A percentile compares a stretch with the other conserved stretches of the same genome.
Evolutionary conservation across 1,140 invertebrate species (phyloP).

Genomic region (Caenorhabditis remanei): DNA sequence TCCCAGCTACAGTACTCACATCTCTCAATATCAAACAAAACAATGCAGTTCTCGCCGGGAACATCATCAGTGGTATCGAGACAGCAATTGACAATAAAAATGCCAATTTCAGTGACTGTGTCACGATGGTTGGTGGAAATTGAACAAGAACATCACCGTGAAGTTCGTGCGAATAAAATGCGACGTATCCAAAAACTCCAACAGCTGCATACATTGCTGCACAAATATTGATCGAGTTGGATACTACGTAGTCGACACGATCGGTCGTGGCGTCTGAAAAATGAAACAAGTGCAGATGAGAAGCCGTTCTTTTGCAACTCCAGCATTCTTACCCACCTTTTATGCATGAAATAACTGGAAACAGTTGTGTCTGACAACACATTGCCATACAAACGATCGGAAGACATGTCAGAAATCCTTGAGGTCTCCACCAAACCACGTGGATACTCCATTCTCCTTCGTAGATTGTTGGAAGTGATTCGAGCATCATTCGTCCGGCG

Average conservation of each 20-base stretch:
- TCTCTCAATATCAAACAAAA: slow-evolving; percentile 90
- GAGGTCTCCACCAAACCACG: slow-evolving; percentile 68
- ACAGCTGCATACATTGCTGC: slow-evolving; percentile 82
- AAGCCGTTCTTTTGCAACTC: no score
- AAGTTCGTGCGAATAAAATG: slow-evolving; percentile 83
- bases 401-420: slow-evolving; percentile 80
- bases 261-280: slow-evolving; percentile 85
- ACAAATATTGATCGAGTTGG: slow-evolving; percentile 90
- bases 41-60: slow-evolving; percentile 92
- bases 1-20: slow-evolving; percentile 79
- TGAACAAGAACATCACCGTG: slow-evolving; percentile 90
- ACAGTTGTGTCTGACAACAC: slow-evolving; percentile 95
- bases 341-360: slow-evolving; percentile 92
- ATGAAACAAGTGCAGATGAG: no score
- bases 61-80: slow-evolving; percentile 95
- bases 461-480: slow-evolving; percentile 64
- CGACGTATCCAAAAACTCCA: slow-evolving; percentile 94
- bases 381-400: slow-evolving; percentile 95
- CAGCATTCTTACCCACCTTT: slow-evolving; percentile 78
- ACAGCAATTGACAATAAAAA: slow-evolving; percentile 94
- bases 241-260: slow-evolving; percentile 89
- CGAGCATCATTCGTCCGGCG: slow-evolving; percentile 84
- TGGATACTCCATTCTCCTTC: slow-evolving; percentile 67
- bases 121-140: slow-evolving; percentile 59
- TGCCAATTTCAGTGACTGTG: slow-evolving; percentile 85